Evolutionary conservation across 2,113 vertebrate species (phyloP).

Genomic region (Callithrix jacchus): DNA sequence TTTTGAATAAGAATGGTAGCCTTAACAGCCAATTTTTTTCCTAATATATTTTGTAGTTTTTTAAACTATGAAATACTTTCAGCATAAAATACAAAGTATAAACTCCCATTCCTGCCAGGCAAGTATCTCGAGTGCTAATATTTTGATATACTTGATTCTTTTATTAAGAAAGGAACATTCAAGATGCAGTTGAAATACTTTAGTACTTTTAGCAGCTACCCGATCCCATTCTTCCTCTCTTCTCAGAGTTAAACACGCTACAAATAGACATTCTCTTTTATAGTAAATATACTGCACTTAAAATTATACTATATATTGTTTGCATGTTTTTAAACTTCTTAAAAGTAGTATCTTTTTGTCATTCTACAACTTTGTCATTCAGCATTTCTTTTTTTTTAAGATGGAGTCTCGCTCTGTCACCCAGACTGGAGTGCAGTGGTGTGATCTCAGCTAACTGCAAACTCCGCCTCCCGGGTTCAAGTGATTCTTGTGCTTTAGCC

Average conservation of each 20-base stretch:
- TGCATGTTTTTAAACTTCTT: neutral
- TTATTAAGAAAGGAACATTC: neutral
- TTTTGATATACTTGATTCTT: neutral
- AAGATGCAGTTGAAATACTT: neutral
- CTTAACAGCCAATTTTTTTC: neutral
- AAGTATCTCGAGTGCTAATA: neutral
- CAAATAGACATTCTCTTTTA: neutral
- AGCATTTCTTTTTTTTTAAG: neutral
- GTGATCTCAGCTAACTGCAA: too few relatives aligned
- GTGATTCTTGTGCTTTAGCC: too few relatives aligned
- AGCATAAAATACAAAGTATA: neutral
- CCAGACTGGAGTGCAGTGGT: too few relatives aligned
- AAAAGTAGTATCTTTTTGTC: slow-evolving; percentile 17
- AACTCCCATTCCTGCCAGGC: neutral
- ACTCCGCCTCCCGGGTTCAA: too few relatives aligned
- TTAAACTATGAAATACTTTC: neutral
- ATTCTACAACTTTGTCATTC: neutral
- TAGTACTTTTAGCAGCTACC: neutral
- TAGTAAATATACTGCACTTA: neutral
- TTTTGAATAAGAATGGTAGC: neutral
- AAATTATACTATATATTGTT: neutral
- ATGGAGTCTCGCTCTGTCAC: too few relatives aligned
- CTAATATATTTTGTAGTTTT: neutral
- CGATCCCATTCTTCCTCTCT: neutral
- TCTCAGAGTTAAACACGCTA: neutral